These are phyloP conservation scores for Callithrix jacchus DNA, from an alignment of 2,113 vertebrate species.

Conservation along the genomic window DNA sequence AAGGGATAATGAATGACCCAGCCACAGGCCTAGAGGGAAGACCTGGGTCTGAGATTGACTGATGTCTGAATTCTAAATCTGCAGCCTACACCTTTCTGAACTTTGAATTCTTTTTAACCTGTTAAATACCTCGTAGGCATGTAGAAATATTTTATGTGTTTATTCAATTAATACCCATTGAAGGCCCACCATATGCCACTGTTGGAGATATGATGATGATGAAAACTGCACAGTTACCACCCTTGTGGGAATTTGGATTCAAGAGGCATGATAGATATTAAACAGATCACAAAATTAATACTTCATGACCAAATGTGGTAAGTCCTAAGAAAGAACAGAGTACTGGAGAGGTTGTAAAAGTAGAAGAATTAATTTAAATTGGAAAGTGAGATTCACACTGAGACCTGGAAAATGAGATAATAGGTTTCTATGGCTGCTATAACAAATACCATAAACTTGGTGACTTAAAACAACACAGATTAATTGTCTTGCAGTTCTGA, in stretches of 20 bases:
- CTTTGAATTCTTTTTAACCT: not conserved
- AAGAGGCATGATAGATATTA: not conserved
- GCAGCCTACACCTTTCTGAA: not conserved
- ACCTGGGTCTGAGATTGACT: not conserved
- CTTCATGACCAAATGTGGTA: not conserved
- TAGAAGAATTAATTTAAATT: not conserved
- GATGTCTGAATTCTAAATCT: not conserved
- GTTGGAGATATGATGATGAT: not conserved
- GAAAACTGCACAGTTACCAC: not conserved
- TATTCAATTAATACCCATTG: not conserved
- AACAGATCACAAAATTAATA: not conserved
- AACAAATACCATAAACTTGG: not conserved
- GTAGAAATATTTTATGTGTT: not conserved
- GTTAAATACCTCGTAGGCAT: not conserved
- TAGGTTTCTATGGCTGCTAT: not conserved
- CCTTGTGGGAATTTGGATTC: not conserved
- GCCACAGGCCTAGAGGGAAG: not conserved
- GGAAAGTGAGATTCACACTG: not conserved
- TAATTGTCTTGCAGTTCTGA: not conserved
- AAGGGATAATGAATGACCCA: not conserved
- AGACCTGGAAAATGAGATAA: not conserved
- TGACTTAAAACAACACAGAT: not conserved
- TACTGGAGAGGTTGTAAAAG: not conserved
- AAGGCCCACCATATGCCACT: not conserved
- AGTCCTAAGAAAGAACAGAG: not conserved